Conservation (phyloP, 2,888 invertebrate species). For the Cremastinae sp. region DNA sequence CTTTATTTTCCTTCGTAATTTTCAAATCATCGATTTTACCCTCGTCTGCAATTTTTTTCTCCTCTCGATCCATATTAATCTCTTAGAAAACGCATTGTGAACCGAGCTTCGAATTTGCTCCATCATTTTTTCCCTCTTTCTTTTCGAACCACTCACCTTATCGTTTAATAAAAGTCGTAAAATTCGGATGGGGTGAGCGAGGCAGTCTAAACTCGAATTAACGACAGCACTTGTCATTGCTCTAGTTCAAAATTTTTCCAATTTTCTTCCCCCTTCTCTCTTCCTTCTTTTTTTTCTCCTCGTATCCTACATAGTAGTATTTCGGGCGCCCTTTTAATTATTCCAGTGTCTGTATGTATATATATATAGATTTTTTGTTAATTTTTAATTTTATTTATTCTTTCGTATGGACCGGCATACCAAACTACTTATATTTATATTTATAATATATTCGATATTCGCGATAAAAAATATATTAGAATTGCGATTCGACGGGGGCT, state of each 20-base stretch:
- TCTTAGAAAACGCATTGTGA: conserved; percentile 43
- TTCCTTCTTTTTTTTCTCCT: conserved; percentile 37
- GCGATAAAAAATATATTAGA: conserved; percentile 66
- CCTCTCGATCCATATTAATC: conserved; percentile 12
- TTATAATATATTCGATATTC: conserved; percentile 52
- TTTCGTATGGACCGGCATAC: conserved; percentile 57
- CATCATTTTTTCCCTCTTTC: conserved; percentile 27
- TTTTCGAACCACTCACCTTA: conserved; percentile 28
- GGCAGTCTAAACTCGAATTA: conserved; percentile 56
- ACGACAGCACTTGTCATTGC: conserved; percentile 48
- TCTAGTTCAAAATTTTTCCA: not conserved
- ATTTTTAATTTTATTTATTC: conserved; percentile 45
- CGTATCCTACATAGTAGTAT: conserved; percentile 50
- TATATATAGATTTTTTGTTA: conserved; percentile 24
- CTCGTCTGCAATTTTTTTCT: conserved; percentile 16
- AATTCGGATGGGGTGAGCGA: conserved; percentile 51
- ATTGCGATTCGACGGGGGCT: conserved; percentile 59
- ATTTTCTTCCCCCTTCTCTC: conserved; percentile 6
- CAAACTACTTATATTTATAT: conserved; percentile 48
- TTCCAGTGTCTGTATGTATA: conserved; percentile 2
- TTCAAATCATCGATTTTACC: conserved; percentile 32
- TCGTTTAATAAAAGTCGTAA: conserved; percentile 56
- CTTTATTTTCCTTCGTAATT: conserved; percentile 16
- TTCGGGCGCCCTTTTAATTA: conserved; percentile 23
- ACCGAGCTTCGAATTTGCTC: conserved; percentile 53